phyloP scores from a whole-genome alignment of 2,888 invertebrate genomes.

The Chalcosyrphus nemorum region DNA sequence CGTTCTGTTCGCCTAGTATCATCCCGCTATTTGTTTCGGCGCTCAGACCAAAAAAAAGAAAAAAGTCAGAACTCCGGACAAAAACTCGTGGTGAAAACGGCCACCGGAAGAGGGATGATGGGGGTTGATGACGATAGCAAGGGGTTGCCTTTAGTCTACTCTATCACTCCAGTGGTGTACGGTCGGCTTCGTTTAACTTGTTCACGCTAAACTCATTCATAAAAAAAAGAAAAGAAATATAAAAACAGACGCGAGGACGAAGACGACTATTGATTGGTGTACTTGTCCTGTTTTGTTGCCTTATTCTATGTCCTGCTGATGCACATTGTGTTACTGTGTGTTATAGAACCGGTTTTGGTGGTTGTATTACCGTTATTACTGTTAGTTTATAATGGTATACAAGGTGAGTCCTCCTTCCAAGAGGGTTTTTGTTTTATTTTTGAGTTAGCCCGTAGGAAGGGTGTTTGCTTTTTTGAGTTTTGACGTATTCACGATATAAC shows the following conservation, averaged over 20 bases:
- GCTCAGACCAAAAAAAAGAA: conserved; percentile 31
- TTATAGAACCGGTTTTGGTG: conserved; percentile 50
- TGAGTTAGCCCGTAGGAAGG: background rate
- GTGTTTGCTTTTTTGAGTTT: conserved; percentile 54
- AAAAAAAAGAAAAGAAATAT: conserved; percentile 12
- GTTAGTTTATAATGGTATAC: conserved; percentile 64
- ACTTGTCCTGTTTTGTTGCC: conserved; percentile 46
- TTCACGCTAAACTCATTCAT: conserved; percentile 67
- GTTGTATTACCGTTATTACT: conserved; percentile 70
- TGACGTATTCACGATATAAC: conserved; percentile 67
- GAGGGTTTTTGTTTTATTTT: conserved; percentile 28
- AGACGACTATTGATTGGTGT: conserved; percentile 44
- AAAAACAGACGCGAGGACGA: too few relatives aligned
- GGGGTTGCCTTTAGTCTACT: conserved; percentile 33
- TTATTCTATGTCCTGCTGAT: conserved; percentile 11
- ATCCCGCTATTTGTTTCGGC: conserved; percentile 61
- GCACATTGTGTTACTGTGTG: conserved; percentile 14
- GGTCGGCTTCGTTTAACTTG: conserved; percentile 58
- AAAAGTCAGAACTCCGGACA: conserved; percentile 24
- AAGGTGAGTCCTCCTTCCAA: conserved; percentile 27
- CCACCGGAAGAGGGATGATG: conserved; percentile 69
- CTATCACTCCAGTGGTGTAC: conserved; percentile 18
- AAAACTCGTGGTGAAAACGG: conserved; percentile 57
- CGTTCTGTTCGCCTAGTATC: conserved; percentile 51
- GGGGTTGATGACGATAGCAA: conserved; percentile 68